Percentiles rank a stretch among this genome's conserved stretches.
Conservation (phyloP, 2,797 vertebrate species). For the Cyclura pinguis region DNA sequence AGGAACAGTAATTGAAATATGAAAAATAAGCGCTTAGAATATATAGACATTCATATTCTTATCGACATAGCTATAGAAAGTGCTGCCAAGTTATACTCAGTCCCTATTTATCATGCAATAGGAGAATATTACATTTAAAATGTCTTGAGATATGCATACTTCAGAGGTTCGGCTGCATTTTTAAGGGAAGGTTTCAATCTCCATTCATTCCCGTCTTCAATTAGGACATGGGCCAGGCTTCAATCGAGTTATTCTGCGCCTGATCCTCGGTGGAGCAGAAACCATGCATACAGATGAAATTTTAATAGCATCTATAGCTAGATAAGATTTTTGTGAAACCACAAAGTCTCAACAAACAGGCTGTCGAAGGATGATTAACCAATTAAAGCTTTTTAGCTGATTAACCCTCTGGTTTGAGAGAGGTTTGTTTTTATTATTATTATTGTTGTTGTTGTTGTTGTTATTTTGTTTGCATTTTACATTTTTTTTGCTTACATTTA, state of each 20-base stretch:
- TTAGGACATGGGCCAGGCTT: conserved; percentile 52
- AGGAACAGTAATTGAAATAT: too few species aligned
- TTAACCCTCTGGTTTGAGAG: not conserved
- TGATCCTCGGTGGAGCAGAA: conserved; percentile 42
- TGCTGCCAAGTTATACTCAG: conserved; percentile 21
- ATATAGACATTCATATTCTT: too few species aligned
- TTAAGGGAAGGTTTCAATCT: conserved; percentile 29
- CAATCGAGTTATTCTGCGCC: conserved; percentile 19
- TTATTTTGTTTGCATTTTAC: too few species aligned
- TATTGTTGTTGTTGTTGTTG: too few species aligned
- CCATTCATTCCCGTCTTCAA: conserved; percentile 51
- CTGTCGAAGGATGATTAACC: too few species aligned
- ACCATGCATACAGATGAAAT: conserved; percentile 24
- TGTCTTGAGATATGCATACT: not conserved
- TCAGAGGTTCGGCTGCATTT: not conserved
- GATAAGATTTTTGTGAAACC: not conserved
- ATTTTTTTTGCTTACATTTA: too few species aligned
- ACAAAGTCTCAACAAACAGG: not conserved
- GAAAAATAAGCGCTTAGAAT: too few species aligned
- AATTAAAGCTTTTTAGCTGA: not conserved
- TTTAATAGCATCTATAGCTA: not conserved
- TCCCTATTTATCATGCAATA: conserved; percentile 50
- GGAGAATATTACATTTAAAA: conserved; percentile 19
- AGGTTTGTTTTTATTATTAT: too few species aligned
- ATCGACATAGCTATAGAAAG: too few species aligned